Evolutionary conservation across 2,888 invertebrate genomes (phyloP).

Genomic region (Idaea biselata): DNA sequence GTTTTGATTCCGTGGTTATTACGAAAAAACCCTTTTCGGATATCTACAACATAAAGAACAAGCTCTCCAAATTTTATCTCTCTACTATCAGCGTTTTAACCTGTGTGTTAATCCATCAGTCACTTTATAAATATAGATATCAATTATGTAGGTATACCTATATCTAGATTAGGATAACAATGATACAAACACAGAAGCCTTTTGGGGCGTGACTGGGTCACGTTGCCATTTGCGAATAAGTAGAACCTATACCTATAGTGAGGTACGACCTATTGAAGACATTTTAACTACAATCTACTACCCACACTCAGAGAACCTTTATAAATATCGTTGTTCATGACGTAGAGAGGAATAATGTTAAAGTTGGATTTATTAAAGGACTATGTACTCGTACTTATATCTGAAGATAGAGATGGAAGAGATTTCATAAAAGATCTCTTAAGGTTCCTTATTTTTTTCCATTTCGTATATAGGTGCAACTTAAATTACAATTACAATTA

Average conservation of each 20-base stretch:
- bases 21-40: no score
- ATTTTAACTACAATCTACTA: not conserved
- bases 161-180: not conserved
- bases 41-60: no score
- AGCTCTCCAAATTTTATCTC: no score
- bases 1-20: no score
- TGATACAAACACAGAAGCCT: conserved; percentile 4
- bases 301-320: not conserved
- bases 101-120: not conserved
- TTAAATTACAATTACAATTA: no score
- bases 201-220: conserved; percentile 12
- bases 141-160: not conserved
- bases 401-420: no score
- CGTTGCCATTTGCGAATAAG: conserved; percentile 6
- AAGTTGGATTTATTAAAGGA: not conserved
- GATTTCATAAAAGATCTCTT: no score
- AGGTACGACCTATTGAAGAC: conserved; percentile 2
- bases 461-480: no score
- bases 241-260: not conserved
- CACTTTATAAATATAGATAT: not conserved
- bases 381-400: no score
- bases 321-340: not conserved
- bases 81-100: no score
- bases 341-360: not conserved
- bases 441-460: no score